Evolutionary conservation across 2,888 invertebrate genomes (phyloP).

Genomic region (Lycia hirtaria): DNA sequence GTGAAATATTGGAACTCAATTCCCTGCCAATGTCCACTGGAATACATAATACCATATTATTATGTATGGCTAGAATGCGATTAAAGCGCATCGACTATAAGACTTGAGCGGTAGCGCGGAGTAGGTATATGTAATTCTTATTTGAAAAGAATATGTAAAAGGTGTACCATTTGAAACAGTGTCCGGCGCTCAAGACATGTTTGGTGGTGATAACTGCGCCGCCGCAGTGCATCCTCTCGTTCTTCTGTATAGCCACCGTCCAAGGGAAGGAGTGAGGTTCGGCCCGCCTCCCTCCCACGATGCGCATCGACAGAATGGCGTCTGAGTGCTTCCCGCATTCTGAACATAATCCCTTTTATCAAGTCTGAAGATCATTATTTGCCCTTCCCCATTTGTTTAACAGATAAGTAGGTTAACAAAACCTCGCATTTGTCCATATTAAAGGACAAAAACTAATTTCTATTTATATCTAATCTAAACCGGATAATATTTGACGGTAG

Average conservation of each 20-base stretch:
- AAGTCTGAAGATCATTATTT: background rate
- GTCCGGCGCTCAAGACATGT: slow-evolving; percentile 85
- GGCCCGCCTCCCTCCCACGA: slow-evolving; percentile 82
- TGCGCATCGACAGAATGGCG: slow-evolving; percentile 86
- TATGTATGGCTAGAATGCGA: too few relatives aligned
- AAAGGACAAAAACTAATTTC: too few relatives aligned
- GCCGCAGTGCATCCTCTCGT: slow-evolving; percentile 78
- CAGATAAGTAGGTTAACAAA: too few relatives aligned
- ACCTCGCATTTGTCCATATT: too few relatives aligned
- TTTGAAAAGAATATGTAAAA: background rate
- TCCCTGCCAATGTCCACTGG: too few relatives aligned
- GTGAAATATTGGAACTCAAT: too few relatives aligned
- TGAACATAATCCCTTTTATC: slow-evolving; percentile 49
- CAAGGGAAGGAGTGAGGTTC: slow-evolving; percentile 83
- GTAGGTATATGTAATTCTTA: background rate
- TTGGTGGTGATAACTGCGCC: slow-evolving; percentile 83
- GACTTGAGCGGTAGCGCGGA: too few relatives aligned
- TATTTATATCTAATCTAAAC: too few relatives aligned
- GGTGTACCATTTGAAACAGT: slow-evolving; percentile 83
- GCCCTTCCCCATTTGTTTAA: background rate
- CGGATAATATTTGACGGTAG: too few relatives aligned
- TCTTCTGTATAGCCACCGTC: slow-evolving; percentile 81
- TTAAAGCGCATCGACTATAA: too few relatives aligned
- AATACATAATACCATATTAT: too few relatives aligned
- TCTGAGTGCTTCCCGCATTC: slow-evolving; percentile 83